Evolutionary conservation across 2,888 invertebrate species (phyloP), one percentile per base, ranked within the genome.

Genomic region (Cartodere bifasciata): DNA sequence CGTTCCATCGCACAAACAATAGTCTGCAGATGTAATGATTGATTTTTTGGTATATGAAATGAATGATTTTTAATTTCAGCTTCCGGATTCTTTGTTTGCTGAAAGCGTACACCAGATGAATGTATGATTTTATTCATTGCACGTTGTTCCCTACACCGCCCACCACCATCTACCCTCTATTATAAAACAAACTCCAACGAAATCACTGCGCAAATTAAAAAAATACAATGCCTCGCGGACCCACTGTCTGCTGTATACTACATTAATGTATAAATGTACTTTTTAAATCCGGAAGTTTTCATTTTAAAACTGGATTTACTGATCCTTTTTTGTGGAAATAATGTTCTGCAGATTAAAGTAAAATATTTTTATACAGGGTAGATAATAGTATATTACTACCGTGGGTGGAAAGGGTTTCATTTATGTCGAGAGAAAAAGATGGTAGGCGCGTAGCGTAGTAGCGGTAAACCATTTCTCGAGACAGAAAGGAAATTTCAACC

Each of bases 21-120:
- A 41, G 43, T 16, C n/a, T n/a, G 35, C 41, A 45, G 48, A 50
- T 49, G 53, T 48, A 51, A 52, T 56, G 55, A 57, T 56, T 56
- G 56, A 58, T 57, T 57, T 52, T 50, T n/a, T n/a, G n/a, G 52
- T 51, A 42, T 45, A 55, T 52, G 53, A 54, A 55, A 55, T 53
- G 55, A 55, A 57, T 54, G 58, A 58, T 58, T 60, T 60, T 60
- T 60, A 60, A 60, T 60, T 58, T 48, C 51, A 47, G 45, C 45
- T 44, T 48, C 43, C 43, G 47, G 39, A 41, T 45, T 47, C 49
- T 52, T 56, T 55, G 53, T 56, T 52, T 49, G 48, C 37, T 38
- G 34, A 46, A 39, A 51, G 47, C 48, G 52, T 50, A 47, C 46
- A 36, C 36, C 45, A 45, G 53, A 53, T 50, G 55, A 52, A 52